phyloP scores from a whole-genome alignment of 2,797 vertebrate species.

The Tamandua tetradactyla region DNA sequence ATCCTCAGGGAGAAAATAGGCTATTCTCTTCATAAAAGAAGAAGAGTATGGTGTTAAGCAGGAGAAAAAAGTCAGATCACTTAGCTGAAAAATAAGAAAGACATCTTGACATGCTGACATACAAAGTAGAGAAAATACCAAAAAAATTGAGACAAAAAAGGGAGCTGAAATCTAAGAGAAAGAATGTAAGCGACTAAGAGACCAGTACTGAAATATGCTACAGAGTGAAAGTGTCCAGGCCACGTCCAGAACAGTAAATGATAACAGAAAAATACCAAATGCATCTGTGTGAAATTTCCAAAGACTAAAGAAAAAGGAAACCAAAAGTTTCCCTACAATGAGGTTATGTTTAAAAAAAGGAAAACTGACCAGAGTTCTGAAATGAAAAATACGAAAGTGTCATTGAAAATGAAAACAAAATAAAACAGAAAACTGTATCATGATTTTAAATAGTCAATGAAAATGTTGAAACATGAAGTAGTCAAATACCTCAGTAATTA shows the following conservation, averaged over 20 bases:
- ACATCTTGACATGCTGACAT: background rate
- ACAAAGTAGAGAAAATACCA: background rate
- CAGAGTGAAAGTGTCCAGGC: too few species aligned
- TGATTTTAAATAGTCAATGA: background rate
- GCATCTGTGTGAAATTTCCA: background rate
- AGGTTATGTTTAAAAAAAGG: background rate
- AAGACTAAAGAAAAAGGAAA: background rate
- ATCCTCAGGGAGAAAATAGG: background rate
- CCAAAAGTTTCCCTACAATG: background rate
- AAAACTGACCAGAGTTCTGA: background rate
- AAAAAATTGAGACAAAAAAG: background rate
- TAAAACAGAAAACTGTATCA: background rate
- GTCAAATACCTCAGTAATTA: background rate
- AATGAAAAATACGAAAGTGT: background rate
- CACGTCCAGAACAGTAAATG: background rate
- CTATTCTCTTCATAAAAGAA: background rate
- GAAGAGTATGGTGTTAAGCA: background rate
- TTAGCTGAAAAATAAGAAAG: background rate
- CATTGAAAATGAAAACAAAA: background rate
- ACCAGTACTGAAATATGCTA: background rate
- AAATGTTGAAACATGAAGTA: background rate
- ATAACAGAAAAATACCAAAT: background rate
- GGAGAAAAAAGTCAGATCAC: background rate
- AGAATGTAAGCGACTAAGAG: background rate
- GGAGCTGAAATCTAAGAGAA: background rate